Evolutionary conservation across 2,797 vertebrate species (phyloP), one percentile per base, ranked within the genome.

Genomic region (Myiothlypis chrysogaster): DNA sequence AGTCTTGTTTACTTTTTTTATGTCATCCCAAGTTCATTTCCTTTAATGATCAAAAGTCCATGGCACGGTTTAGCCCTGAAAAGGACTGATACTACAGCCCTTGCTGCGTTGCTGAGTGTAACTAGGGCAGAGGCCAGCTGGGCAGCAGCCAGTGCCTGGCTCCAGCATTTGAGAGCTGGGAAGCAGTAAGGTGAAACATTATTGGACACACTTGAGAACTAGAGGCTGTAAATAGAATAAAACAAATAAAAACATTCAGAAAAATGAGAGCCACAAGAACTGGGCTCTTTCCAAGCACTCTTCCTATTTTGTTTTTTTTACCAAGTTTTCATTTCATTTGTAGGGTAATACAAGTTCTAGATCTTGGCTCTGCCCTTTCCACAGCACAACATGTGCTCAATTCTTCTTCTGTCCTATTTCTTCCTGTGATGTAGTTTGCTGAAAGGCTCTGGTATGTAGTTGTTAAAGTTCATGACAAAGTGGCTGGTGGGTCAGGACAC

Each of bases 81-180:
- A 93, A 90, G 86, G 81, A 90, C 66, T 57, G 84, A 70, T 78
- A 65, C 68, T 69, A 60, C 57, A 93, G 81, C 83, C 39, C 53
- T 87, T 0, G 0, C 75, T 83, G 66, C 0, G 0, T 60, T 89
- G 53, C 8, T 1, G 76, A 72, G 65, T 55, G 44, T 63, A 75
- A 83, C 46, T 71, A 80, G 95, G 91, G 92, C 79, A 87, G 84
- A 88, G 94, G 92, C 89, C 93, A 93, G 94, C 89, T 96, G 95
- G 92, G 72, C 3, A 2, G 79, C 72, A 47, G 92, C 95, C 94
- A 93, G 84, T 4, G 4, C 85, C 83, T 57, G 76, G 41, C 75
- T 86, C 52, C 4, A 7, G 83, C 83, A 3, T 35, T 68, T n/a
- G 52, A 46, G 52, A 77, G 71, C 68, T 65, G 77, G 68, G 69